Conservation (phyloP, 2,797 vertebrate genomes). For the Erithacus rubecula region DNA sequence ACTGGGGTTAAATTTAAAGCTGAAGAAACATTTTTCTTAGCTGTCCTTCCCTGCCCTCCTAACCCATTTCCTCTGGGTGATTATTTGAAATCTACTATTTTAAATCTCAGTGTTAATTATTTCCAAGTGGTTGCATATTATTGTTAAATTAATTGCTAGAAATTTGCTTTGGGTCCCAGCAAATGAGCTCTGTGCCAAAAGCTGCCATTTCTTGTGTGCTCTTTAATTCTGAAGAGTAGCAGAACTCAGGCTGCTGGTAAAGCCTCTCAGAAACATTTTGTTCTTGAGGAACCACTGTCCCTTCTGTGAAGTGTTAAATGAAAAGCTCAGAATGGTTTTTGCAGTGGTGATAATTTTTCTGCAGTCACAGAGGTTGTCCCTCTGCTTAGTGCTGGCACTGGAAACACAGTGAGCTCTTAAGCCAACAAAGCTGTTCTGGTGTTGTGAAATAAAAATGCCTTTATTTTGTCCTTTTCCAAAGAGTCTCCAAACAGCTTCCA, state of each 20-base stretch:
- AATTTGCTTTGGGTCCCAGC: background rate
- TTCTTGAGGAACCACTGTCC: background rate
- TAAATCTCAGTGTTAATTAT: background rate
- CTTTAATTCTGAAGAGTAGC: background rate
- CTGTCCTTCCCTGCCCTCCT: background rate
- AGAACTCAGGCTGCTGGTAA: background rate
- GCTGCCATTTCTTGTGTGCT: background rate
- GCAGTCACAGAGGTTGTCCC: background rate
- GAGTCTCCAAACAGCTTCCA: background rate
- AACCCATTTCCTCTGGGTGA: background rate
- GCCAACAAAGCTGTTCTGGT: background rate
- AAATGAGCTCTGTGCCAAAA: background rate
- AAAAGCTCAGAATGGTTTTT: background rate
- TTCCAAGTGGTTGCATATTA: background rate
- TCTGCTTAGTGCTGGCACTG: background rate
- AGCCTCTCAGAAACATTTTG: background rate
- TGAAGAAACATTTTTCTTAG: background rate
- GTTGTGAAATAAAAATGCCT: background rate
- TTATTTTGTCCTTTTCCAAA: background rate
- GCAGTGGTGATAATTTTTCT: background rate
- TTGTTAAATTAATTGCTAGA: background rate
- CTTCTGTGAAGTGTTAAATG: background rate
- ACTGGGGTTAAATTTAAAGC: background rate
- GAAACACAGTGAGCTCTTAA: conserved; percentile 9
- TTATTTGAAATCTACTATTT: conserved; percentile 14